Evolutionary conservation across 2,113 vertebrate genomes (phyloP).

Genomic region (Peromyscus polionotus): DNA sequence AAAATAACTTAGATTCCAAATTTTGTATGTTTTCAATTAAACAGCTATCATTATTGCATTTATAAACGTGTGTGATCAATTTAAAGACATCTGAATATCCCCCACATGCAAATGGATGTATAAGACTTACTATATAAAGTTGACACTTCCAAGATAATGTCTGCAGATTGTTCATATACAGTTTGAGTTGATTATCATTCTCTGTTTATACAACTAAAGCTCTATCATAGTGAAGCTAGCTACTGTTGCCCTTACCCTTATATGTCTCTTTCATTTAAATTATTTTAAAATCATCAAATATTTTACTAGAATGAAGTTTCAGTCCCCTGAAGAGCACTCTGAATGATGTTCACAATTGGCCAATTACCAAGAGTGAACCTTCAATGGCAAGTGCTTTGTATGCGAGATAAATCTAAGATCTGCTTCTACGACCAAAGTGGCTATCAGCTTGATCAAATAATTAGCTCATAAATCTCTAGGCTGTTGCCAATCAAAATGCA

Average conservation of each 20-base stretch:
- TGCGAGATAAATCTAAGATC: constrained; percentile 56
- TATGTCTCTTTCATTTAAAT: constrained; percentile 32
- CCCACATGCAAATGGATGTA: background rate
- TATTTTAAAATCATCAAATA: constrained; percentile 59
- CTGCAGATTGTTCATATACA: background rate
- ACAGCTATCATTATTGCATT: background rate
- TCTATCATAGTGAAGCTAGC: background rate
- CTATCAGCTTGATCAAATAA: constrained; percentile 70
- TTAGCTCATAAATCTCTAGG: constrained; percentile 14
- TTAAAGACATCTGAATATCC: background rate
- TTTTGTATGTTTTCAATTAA: constrained; percentile 16
- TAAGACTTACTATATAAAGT: background rate
- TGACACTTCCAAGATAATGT: background rate
- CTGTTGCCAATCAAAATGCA: constrained; percentile 48
- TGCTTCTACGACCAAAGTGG: constrained; percentile 62
- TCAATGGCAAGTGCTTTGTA: constrained; percentile 61
- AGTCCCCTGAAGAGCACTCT: constrained; percentile 63
- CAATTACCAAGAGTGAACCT: constrained; percentile 67
- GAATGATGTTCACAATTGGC: constrained; percentile 58
- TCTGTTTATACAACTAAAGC: background rate
- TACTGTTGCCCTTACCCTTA: background rate
- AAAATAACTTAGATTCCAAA: constrained; percentile 3
- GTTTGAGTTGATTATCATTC: background rate
- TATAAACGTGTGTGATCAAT: background rate
- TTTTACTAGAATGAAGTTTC: constrained; percentile 57